Evolutionary conservation across 2,888 invertebrate genomes (phyloP).

Genomic region (Drosophila percnosoma): DNA sequence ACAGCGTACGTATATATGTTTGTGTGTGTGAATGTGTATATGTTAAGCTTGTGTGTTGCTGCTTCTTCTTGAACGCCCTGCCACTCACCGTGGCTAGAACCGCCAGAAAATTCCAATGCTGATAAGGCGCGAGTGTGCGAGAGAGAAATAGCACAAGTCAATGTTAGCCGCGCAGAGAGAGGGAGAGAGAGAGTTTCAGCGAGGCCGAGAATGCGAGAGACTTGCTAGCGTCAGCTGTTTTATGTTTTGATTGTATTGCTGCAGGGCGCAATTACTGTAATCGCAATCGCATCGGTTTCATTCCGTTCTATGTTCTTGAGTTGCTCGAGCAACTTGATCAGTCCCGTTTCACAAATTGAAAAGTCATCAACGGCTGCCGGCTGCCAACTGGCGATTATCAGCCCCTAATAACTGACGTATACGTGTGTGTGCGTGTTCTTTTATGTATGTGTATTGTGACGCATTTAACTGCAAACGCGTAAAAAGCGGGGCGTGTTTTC

Average conservation of each 20-base stretch:
- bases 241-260: conserved; percentile 69
- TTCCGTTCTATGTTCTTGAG: conserved; percentile 48
- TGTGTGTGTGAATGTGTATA: conserved; percentile 9
- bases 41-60: conserved; percentile 39
- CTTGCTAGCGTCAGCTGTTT: conserved; percentile 65
- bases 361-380: conserved; percentile 59
- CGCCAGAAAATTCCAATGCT: conserved; percentile 61
- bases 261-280: conserved; percentile 34
- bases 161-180: not conserved
- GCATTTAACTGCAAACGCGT: conserved; percentile 51
- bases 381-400: conserved; percentile 41
- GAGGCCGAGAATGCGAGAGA: conserved; percentile 23
- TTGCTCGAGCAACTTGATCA: conserved; percentile 48
- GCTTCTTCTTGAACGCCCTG: conserved; percentile 46
- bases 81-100: conserved; percentile 38
- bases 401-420: conserved; percentile 53
- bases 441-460: conserved; percentile 53
- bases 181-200: conserved; percentile 1
- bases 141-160: conserved; percentile 26
- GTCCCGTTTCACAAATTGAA: conserved; percentile 75
- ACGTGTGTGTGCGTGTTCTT: not conserved
- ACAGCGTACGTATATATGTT: conserved; percentile 10
- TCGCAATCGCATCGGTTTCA: conserved; percentile 60
- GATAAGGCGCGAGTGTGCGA: conserved; percentile 50
- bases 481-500: conserved; percentile 70